Conservation (phyloP, 2,888 invertebrate genomes). For the Microdon myrmicae region DNA sequence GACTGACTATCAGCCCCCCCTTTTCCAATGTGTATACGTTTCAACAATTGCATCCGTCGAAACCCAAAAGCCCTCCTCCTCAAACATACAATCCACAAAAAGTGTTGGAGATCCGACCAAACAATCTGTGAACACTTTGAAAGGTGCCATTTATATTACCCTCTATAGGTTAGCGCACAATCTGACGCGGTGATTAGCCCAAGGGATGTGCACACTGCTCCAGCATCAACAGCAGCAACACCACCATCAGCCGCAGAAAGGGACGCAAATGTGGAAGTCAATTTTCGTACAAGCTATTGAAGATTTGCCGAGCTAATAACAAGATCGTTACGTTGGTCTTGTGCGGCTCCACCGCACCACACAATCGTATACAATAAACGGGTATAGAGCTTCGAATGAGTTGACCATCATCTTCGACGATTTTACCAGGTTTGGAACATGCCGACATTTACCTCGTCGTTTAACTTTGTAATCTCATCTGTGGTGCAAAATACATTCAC, state of each 20-base stretch:
- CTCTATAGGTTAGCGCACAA: conserved; percentile 52
- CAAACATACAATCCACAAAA: too few relatives aligned
- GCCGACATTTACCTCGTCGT: conserved; percentile 52
- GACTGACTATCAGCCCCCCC: too few relatives aligned
- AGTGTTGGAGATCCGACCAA: conserved; percentile 45
- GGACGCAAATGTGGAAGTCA: conserved; percentile 51
- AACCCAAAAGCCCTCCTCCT: neutral
- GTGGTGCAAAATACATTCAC: conserved; percentile 32
- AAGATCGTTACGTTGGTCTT: conserved; percentile 46
- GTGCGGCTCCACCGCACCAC: neutral
- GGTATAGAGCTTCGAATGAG: neutral
- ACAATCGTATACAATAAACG: neutral
- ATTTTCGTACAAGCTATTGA: conserved; percentile 50
- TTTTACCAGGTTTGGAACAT: conserved; percentile 46
- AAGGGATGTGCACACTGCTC: conserved; percentile 28
- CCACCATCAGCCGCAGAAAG: conserved; percentile 15
- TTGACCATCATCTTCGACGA: conserved; percentile 41
- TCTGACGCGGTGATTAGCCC: conserved; percentile 50
- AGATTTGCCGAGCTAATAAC: conserved; percentile 53
- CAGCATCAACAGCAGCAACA: conserved; percentile 13
- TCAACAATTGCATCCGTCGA: conserved; percentile 4
- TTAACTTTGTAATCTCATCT: conserved; percentile 51
- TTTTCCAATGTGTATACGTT: conserved; percentile 17
- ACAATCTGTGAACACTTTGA: conserved; percentile 53
- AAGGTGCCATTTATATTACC: conserved; percentile 52